These are phyloP conservation scores for Lepidochitona cinerea DNA, from an alignment of 2,888 invertebrate species.

Conservation along the genomic window DNA sequence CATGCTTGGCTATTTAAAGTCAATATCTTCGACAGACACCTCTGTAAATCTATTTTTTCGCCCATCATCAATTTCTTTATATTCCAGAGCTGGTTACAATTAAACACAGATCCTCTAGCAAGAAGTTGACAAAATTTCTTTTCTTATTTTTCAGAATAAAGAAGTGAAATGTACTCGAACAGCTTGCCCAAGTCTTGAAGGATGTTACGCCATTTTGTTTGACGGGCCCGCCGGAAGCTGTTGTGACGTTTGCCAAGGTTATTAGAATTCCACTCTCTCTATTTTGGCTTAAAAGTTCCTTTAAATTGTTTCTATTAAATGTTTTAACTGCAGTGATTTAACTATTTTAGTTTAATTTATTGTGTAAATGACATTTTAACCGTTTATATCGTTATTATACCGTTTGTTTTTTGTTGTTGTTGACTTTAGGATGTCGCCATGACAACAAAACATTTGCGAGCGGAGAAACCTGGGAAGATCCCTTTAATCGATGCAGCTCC, in stretches of 20 bases:
- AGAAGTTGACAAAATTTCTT: constrained; percentile 17
- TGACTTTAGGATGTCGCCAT: constrained; percentile 84
- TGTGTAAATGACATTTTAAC: not conserved
- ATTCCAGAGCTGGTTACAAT: no score
- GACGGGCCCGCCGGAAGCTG: constrained; percentile 81
- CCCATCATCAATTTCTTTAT: no score
- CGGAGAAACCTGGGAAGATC: constrained; percentile 86
- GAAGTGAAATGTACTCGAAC: constrained; percentile 57
- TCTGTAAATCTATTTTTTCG: no score
- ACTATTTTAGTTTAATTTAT: not conserved
- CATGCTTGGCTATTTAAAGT: no score
- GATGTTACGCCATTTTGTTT: constrained; percentile 83
- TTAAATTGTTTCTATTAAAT: not conserved
- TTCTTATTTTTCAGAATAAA: constrained; percentile 75
- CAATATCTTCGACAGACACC: no score
- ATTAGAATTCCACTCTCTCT: not conserved
- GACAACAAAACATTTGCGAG: constrained; percentile 83
- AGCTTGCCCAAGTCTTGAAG: constrained; percentile 75
- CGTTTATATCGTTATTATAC: no score
- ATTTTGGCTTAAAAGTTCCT: not conserved
- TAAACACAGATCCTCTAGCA: no score
- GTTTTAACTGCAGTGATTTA: constrained; percentile 14
- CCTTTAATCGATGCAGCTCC: constrained; percentile 49
- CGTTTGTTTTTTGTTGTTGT: no score
- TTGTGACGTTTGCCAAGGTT: constrained; percentile 82